These are phyloP conservation scores for Periophthalmus modestus DNA, from an alignment of 2,113 vertebrate species.

Conservation along the genomic window DNA sequence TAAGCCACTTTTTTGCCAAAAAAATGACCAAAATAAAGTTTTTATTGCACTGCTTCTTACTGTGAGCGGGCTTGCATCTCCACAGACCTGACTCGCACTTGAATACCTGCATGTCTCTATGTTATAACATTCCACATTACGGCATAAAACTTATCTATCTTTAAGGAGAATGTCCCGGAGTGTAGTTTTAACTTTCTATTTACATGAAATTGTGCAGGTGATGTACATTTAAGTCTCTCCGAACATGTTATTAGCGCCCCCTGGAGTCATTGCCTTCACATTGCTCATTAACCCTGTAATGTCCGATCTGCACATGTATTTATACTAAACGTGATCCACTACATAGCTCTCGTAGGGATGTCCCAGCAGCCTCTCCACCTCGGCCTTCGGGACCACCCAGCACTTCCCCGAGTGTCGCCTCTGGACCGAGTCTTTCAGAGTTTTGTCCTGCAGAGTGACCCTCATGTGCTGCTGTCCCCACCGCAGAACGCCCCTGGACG, in stretches of 20 bases:
- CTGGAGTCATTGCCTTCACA: conserved; percentile 12
- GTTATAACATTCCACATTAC: too few relatives aligned
- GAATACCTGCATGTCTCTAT: too few relatives aligned
- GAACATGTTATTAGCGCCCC: background rate
- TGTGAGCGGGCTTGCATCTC: too few relatives aligned
- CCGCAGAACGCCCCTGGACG: conserved; percentile 55
- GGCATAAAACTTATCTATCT: too few relatives aligned
- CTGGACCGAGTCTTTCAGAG: conserved; percentile 73
- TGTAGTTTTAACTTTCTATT: too few relatives aligned
- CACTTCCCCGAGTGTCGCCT: conserved; percentile 72
- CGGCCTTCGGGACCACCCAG: conserved; percentile 79
- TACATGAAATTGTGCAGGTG: too few relatives aligned
- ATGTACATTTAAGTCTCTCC: conserved; percentile 5
- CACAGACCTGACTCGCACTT: too few relatives aligned
- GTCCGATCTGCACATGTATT: conserved; percentile 12
- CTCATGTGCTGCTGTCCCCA: conserved; percentile 58
- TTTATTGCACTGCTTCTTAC: too few relatives aligned
- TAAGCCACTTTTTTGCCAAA: too few relatives aligned
- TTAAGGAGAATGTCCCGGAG: too few relatives aligned
- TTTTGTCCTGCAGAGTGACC: conserved; percentile 77
- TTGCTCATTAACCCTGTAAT: conserved; percentile 24
- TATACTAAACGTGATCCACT: conserved; percentile 59
- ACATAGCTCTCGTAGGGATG: conserved; percentile 77
- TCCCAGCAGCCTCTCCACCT: conserved; percentile 76
- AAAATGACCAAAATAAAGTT: too few relatives aligned